These are phyloP conservation scores for Axea sp. DNA, from an alignment of 2,888 invertebrate species.

Conservation along the genomic window DNA sequence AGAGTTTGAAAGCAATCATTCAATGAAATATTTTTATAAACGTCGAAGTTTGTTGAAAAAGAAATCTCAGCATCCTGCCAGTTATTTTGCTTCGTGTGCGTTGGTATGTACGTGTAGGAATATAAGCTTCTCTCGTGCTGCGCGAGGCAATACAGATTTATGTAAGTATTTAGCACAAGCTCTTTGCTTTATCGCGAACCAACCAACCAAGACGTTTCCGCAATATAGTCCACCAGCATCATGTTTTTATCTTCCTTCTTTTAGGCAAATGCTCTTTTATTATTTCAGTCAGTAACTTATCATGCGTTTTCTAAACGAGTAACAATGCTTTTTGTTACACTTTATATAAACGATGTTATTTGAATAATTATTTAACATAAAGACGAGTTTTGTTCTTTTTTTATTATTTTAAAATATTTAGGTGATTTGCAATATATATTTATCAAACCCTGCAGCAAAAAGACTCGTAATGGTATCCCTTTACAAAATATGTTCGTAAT, in stretches of 20 bases:
- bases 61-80: constrained; percentile 3
- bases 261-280: constrained; percentile 47
- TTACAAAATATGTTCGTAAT: constrained; percentile 67
- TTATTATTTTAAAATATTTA: constrained; percentile 31
- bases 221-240: constrained; percentile 53
- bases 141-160: constrained; percentile 79
- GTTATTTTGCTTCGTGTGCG: constrained; percentile 51
- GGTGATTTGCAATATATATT: constrained; percentile 41
- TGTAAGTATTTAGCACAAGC: constrained; percentile 79
- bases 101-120: constrained; percentile 62
- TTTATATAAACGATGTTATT: too few species aligned
- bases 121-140: constrained; percentile 75
- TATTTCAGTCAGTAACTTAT: constrained; percentile 45
- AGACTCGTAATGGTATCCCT: constrained; percentile 44
- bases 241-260: constrained; percentile 42
- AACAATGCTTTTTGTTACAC: too few species aligned
- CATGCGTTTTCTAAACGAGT: constrained; percentile 21
- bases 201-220: constrained; percentile 75
- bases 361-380: background rate
- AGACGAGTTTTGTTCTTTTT: background rate
- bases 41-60: too few species aligned
- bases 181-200: constrained; percentile 79
- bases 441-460: constrained; percentile 35
- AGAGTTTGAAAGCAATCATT: background rate
- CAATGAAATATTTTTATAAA: constrained; percentile 2